Evolutionary conservation across 2,113 vertebrate genomes (phyloP).

Genomic region (Sturnira hondurensis): DNA sequence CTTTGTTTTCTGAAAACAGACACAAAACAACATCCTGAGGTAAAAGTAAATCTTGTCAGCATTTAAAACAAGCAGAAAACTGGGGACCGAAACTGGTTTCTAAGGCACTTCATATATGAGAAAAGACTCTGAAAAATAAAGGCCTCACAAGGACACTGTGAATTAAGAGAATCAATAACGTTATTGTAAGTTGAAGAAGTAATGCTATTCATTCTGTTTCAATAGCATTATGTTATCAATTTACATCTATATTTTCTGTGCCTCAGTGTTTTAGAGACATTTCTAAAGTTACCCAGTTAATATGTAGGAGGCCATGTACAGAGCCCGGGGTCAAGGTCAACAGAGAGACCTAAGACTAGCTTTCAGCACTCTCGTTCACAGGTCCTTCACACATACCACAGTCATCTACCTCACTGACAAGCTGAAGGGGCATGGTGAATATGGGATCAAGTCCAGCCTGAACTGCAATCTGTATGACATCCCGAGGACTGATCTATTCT

Average conservation of each 20-base stretch:
- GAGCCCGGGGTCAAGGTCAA: background rate
- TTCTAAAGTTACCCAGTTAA: background rate
- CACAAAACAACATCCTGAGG: slow-evolving; percentile 5
- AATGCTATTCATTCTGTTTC: background rate
- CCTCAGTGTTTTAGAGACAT: background rate
- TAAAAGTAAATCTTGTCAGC: background rate
- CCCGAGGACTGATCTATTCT: background rate
- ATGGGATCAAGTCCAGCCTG: background rate
- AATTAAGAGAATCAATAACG: background rate
- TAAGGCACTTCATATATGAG: background rate
- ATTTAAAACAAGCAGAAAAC: background rate
- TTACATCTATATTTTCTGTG: background rate
- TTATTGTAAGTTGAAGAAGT: background rate
- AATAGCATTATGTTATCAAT: background rate
- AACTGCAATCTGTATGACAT: background rate
- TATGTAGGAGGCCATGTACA: background rate
- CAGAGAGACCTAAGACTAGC: background rate
- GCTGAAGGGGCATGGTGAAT: background rate
- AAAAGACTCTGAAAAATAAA: background rate
- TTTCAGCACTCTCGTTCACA: background rate
- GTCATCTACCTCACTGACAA: background rate
- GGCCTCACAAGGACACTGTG: background rate
- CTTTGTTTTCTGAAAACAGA: background rate
- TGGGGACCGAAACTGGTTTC: background rate
- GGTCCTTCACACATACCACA: background rate